These are phyloP conservation scores for Python bivittatus DNA, from an alignment of 2,113 vertebrate genomes.

Conservation along the genomic window DNA sequence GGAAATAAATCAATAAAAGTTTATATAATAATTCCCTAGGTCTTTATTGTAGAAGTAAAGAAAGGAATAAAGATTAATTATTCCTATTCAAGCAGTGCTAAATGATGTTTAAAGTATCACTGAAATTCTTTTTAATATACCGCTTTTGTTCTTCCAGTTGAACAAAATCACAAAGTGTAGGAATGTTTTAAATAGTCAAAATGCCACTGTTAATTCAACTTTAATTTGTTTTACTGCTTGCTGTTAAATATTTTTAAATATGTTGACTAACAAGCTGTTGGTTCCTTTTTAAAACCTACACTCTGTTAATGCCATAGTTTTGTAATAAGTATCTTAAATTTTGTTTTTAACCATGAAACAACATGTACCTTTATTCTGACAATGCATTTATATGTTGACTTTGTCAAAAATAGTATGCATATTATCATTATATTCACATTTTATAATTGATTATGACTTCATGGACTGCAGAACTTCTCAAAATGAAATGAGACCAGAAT, in stretches of 20 bases:
- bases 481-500: conserved; percentile 53
- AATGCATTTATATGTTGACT: neutral
- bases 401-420: conserved; percentile 19
- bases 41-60: neutral
- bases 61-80: neutral
- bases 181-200: conserved; percentile 30
- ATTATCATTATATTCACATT: neutral
- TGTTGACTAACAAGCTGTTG: conserved; percentile 20
- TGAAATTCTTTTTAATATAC: conserved; percentile 33
- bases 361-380: neutral
- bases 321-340: neutral
- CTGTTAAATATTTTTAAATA: neutral
- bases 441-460: conserved; percentile 35
- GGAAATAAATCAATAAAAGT: neutral
- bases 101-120: conserved; percentile 20
- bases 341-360: neutral
- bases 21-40: neutral
- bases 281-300: conserved; percentile 2
- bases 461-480: conserved; percentile 33
- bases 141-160: neutral
- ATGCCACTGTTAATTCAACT: conserved; percentile 2
- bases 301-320: neutral
- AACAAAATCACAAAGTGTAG: neutral
- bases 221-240: neutral
- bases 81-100: neutral